Percentiles rank a stretch among this genome's conserved stretches.
phyloP scores from a whole-genome alignment of 2,888 invertebrate species.

The Deroplatys truncata region DNA sequence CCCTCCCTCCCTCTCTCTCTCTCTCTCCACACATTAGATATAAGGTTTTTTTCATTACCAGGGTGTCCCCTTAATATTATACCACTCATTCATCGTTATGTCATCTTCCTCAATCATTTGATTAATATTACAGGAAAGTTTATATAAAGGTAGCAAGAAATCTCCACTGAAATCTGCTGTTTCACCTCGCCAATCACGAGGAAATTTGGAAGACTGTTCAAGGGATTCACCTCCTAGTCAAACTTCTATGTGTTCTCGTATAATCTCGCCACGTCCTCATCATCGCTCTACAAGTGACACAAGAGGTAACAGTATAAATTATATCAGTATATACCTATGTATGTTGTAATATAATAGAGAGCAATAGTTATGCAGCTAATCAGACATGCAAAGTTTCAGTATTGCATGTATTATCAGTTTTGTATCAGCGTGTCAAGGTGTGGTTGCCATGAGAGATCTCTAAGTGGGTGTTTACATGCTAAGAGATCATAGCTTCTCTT shows the following conservation, averaged over 20 bases:
- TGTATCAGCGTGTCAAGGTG: too few species aligned
- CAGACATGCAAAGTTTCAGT: background rate
- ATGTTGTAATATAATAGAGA: background rate
- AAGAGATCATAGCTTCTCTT: too few species aligned
- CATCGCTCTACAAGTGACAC: constrained; percentile 37
- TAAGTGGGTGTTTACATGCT: too few species aligned
- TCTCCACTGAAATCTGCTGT: constrained; percentile 32
- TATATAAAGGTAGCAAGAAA: constrained; percentile 31
- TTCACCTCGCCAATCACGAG: constrained; percentile 28
- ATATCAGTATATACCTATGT: background rate
- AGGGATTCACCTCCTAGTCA: constrained; percentile 25
- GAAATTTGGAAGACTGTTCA: constrained; percentile 31
- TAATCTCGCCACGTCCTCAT: constrained; percentile 35
- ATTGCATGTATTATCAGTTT: background rate
- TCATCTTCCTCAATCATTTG: too few species aligned
- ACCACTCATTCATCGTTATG: too few species aligned
- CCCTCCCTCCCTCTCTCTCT: too few species aligned
- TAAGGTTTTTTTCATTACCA: too few species aligned
- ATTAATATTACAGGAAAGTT: constrained; percentile 31
- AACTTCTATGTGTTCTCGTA: constrained; percentile 33
- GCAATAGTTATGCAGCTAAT: background rate
- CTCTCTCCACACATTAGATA: too few species aligned
- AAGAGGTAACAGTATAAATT: constrained; percentile 32
- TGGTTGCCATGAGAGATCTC: too few species aligned
- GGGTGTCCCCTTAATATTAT: too few species aligned